phyloP scores from a whole-genome alignment of 2,888 invertebrate genomes.

The Mycalesis mineus region DNA sequence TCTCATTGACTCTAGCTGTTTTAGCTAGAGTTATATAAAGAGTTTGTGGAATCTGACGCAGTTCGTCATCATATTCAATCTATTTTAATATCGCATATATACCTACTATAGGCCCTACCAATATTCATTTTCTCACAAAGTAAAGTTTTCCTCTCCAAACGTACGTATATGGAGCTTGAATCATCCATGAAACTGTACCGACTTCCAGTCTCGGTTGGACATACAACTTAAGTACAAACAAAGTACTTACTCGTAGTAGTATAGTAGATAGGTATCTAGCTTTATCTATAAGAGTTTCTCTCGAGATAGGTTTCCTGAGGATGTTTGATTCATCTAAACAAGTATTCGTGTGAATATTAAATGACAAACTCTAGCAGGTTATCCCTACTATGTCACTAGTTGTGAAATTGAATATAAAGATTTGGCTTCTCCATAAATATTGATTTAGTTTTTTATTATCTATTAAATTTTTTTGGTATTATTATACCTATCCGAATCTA shows the following conservation, averaged over 20 bases:
- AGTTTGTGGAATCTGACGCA: too few species aligned
- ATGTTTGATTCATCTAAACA: slow-evolving; percentile 2
- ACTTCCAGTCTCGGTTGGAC: background rate
- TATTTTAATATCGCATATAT: background rate
- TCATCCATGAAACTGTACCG: background rate
- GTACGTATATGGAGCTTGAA: background rate
- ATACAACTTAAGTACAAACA: background rate
- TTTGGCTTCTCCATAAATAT: too few species aligned
- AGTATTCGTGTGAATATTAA: background rate
- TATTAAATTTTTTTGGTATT: too few species aligned
- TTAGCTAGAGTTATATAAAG: too few species aligned
- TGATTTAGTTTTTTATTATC: too few species aligned
- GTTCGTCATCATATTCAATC: background rate
- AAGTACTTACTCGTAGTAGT: background rate
- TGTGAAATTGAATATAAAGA: too few species aligned
- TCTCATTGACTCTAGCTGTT: too few species aligned
- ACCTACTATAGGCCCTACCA: background rate
- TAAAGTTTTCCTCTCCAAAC: background rate
- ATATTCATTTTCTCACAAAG: background rate
- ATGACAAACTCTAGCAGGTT: too few species aligned
- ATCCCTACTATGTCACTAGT: too few species aligned
- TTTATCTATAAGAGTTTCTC: background rate
- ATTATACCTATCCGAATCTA: background rate
- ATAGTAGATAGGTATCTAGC: background rate
- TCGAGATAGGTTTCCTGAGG: slow-evolving; percentile 3